Evolutionary conservation across 2,113 vertebrate genomes (phyloP).

Genomic region (Himantopus leucocephalus): DNA sequence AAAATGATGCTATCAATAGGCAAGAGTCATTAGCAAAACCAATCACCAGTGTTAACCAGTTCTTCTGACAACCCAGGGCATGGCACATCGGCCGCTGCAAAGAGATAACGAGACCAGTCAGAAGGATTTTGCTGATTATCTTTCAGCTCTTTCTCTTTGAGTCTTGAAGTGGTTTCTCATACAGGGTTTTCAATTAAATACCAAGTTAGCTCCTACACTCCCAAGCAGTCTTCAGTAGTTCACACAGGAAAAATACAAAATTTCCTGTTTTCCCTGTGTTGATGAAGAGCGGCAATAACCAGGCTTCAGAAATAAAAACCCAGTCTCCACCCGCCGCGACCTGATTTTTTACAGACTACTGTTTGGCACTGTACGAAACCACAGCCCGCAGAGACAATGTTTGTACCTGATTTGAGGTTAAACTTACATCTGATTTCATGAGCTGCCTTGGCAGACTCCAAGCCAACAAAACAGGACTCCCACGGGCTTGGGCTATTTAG

Average conservation of each 20-base stretch:
- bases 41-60: neutral
- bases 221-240: neutral
- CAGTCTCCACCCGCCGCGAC: neutral
- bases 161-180: neutral
- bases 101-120: neutral
- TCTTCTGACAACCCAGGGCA: neutral
- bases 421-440: neutral
- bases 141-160: neutral
- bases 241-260: neutral
- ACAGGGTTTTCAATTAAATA: neutral
- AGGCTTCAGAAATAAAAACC: neutral
- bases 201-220: neutral
- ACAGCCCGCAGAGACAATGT: neutral
- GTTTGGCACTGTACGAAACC: neutral
- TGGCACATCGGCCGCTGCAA: rapidly evolving
- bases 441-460: neutral
- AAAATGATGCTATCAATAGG: neutral
- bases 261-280: neutral
- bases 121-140: neutral
- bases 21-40: neutral
- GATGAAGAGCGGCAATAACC: neutral
- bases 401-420: neutral
- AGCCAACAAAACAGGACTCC: neutral
- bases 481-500: neutral
- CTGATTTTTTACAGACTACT: neutral